These are phyloP conservation scores for Crenuchus spilurus DNA, from an alignment of 2,797 vertebrate species.

Conservation along the genomic window DNA sequence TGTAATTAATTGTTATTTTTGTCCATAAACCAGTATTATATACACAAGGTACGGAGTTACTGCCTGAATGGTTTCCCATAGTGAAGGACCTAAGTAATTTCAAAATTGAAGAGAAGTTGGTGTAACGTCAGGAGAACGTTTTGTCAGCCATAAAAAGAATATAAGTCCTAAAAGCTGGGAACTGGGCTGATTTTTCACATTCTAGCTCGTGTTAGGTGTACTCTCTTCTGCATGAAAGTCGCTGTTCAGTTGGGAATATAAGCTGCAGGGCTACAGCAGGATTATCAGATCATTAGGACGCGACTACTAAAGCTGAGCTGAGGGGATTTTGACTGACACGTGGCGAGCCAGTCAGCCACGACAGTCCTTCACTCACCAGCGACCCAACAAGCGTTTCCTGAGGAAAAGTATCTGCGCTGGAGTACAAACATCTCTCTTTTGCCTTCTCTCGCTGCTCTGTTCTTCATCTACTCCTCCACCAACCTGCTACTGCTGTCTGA, in stretches of 20 bases:
- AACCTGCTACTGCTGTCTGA: background rate
- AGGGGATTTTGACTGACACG: background rate
- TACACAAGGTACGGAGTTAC: too few species aligned
- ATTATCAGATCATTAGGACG: constrained; percentile 7
- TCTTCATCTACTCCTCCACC: background rate
- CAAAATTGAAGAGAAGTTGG: too few species aligned
- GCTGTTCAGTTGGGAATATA: background rate
- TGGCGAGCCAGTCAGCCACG: background rate
- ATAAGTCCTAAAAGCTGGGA: too few species aligned
- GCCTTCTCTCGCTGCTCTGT: background rate
- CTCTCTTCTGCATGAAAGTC: background rate
- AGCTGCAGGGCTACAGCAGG: background rate
- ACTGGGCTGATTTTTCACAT: too few species aligned
- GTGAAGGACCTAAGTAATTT: too few species aligned
- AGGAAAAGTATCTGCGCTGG: background rate
- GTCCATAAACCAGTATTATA: too few species aligned
- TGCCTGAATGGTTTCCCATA: too few species aligned
- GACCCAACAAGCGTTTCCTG: background rate
- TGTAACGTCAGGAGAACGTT: too few species aligned
- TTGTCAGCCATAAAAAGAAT: too few species aligned
- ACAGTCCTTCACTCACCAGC: constrained; percentile 1
- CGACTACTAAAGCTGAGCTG: constrained; percentile 1
- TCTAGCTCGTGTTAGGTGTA: too few species aligned
- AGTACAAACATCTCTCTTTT: background rate
- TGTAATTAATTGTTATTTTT: too few species aligned